These are phyloP conservation scores for Psix sp. DNA, from an alignment of 1,140 invertebrate genomes.

Conservation along the genomic window DNA sequence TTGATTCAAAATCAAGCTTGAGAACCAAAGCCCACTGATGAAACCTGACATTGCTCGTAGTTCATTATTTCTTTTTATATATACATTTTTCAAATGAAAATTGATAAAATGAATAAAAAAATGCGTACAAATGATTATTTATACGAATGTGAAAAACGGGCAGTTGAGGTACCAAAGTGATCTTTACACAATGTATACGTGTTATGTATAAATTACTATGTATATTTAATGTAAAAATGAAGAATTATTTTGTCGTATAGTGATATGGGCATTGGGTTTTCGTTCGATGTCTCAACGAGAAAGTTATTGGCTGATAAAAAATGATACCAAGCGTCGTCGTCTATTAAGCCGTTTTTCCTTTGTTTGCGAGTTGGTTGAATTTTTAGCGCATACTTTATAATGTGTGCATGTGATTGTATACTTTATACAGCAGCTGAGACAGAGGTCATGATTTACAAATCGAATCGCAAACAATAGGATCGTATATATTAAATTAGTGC, in stretches of 20 bases:
- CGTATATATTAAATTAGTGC: slow-evolving; percentile 19
- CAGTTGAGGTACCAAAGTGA: slow-evolving; percentile 7
- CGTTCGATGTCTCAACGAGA: too few relatives aligned
- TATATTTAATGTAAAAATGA: slow-evolving; percentile 44
- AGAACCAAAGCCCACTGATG: slow-evolving; percentile 49
- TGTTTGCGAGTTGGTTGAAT: background rate
- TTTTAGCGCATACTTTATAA: slow-evolving; percentile 49
- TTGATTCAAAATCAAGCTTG: slow-evolving; percentile 20
- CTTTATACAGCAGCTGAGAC: slow-evolving; percentile 27
- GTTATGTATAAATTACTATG: slow-evolving; percentile 41
- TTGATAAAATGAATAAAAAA: too few relatives aligned
- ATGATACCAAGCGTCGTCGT: slow-evolving; percentile 38
- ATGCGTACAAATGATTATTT: background rate
- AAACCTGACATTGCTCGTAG: slow-evolving; percentile 12
- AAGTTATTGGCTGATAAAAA: too few relatives aligned
- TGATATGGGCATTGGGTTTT: slow-evolving; percentile 41
- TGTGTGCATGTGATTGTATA: slow-evolving; percentile 69
- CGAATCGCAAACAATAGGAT: background rate
- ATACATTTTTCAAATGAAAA: too few relatives aligned
- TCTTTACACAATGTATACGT: slow-evolving; percentile 43
- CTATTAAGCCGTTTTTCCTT: slow-evolving; percentile 5
- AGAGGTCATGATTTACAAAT: slow-evolving; percentile 8
- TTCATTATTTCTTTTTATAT: background rate
- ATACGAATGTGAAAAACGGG: background rate
- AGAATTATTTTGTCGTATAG: slow-evolving; percentile 35